Conservation (phyloP, 2,797 vertebrate genomes). For the Chelmon rostratus region DNA sequence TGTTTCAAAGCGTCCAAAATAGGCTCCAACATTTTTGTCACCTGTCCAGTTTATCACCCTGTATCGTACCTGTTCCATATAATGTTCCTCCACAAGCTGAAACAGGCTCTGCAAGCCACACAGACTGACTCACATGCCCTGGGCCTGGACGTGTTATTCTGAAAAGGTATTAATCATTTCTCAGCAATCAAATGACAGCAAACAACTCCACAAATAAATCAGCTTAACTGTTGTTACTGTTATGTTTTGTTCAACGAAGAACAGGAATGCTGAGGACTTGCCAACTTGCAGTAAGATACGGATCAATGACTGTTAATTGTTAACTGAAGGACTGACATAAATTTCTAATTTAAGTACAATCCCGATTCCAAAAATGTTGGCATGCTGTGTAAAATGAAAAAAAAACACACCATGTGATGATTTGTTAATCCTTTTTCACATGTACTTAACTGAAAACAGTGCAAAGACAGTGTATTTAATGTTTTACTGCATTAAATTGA, state of each 20-base stretch:
- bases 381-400: no score
- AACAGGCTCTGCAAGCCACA: conserved; percentile 28
- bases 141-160: conserved; percentile 17
- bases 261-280: not conserved
- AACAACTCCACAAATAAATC: conserved; percentile 23
- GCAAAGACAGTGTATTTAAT: no score
- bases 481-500: no score
- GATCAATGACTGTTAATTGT: not conserved
- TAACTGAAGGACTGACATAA: not conserved
- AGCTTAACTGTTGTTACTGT: not conserved
- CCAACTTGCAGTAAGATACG: not conserved
- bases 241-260: not conserved
- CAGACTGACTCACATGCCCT: conserved; percentile 29
- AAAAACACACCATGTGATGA: no score
- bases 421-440: no score
- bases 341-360: no score
- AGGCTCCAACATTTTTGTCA: conserved; percentile 2
- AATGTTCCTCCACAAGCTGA: conserved; percentile 17
- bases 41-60: not conserved
- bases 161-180: conserved; percentile 19
- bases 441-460: no score
- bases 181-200: conserved; percentile 7
- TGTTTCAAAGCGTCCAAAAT: conserved; percentile 1
- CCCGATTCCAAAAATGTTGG: no score
- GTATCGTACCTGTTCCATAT: not conserved